Evolutionary conservation across 2,797 vertebrate species (phyloP).

Genomic region (Poeciliopsis turneri): DNA sequence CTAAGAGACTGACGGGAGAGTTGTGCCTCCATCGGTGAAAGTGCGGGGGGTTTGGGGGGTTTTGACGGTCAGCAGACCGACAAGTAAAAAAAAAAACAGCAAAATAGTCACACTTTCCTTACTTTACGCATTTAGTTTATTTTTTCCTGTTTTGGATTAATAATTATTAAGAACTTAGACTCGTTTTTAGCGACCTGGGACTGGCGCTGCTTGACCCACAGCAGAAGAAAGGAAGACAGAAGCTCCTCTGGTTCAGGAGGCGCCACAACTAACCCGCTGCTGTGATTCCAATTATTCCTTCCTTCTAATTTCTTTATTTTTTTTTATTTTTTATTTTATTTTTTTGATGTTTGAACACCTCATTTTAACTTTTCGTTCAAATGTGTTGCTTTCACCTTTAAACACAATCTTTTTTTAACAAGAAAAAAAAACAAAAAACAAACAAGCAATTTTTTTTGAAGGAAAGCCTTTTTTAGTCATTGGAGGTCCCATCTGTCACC

Average conservation of each 20-base stretch:
- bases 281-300: slow-evolving; percentile 47
- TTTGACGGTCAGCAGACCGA: slow-evolving; percentile 72
- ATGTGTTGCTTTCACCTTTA: not conserved
- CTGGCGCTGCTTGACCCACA: slow-evolving; percentile 38
- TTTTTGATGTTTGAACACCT: slow-evolving; percentile 18
- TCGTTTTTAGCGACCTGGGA: slow-evolving; percentile 13
- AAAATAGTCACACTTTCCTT: slow-evolving; percentile 20
- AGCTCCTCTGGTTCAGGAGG: slow-evolving; percentile 65
- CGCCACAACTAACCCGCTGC: slow-evolving; percentile 44
- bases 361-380: not conserved
- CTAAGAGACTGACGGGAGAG: slow-evolving; percentile 45
- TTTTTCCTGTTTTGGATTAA: not conserved
- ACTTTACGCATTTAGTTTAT: slow-evolving; percentile 4
- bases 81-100: slow-evolving; percentile 31
- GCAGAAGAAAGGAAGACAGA: slow-evolving; percentile 57
- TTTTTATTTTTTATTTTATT: not conserved
- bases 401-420: slow-evolving; percentile 2
- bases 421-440: not conserved
- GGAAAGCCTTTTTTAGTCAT: slow-evolving; percentile 30
- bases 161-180: slow-evolving; percentile 5
- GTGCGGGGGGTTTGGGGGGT: slow-evolving; percentile 66
- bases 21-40: slow-evolving; percentile 45
- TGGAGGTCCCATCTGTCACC: slow-evolving; percentile 40
- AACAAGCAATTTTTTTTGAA: slow-evolving; percentile 18
- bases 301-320: not conserved